phyloP scores from a whole-genome alignment of 2,113 vertebrate species.

The Oenanthe oenanthe region DNA sequence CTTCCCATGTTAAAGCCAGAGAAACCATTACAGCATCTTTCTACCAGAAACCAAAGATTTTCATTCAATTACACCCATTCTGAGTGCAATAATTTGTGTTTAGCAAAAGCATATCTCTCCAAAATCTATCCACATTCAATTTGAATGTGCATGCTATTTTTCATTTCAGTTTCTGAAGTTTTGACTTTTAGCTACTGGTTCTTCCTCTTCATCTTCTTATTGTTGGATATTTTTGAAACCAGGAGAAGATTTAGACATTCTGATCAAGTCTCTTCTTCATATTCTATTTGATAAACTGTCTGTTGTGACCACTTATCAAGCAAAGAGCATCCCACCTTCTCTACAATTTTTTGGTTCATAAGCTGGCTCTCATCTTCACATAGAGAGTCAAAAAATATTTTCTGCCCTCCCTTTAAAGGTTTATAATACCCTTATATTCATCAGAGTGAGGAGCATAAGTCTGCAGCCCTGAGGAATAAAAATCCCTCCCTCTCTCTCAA shows the following conservation, averaged over 20 bases:
- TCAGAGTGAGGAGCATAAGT: background rate
- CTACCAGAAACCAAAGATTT: background rate
- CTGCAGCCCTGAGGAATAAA: background rate
- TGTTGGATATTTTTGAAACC: background rate
- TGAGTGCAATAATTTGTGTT: background rate
- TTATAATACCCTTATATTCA: background rate
- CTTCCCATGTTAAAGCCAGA: background rate
- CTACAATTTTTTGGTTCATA: background rate
- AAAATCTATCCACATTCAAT: background rate
- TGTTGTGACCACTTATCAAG: background rate
- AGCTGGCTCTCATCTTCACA: background rate
- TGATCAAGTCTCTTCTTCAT: background rate
- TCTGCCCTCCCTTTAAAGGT: background rate
- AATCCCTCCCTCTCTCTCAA: background rate
- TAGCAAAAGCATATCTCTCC: background rate
- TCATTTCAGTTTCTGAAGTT: background rate
- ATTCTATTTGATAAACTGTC: background rate
- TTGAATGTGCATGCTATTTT: background rate
- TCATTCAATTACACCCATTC: conserved; percentile 2
- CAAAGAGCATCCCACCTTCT: background rate
- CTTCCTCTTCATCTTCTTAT: background rate
- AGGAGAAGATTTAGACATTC: background rate
- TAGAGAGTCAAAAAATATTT: background rate
- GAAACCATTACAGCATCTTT: conserved; percentile 15
- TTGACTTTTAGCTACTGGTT: background rate